A percentile compares a stretch with the other conserved stretches of the same genome.
phyloP scores from a whole-genome alignment of 1,140 invertebrate species.

The Holcopasites calliopsidis region DNA sequence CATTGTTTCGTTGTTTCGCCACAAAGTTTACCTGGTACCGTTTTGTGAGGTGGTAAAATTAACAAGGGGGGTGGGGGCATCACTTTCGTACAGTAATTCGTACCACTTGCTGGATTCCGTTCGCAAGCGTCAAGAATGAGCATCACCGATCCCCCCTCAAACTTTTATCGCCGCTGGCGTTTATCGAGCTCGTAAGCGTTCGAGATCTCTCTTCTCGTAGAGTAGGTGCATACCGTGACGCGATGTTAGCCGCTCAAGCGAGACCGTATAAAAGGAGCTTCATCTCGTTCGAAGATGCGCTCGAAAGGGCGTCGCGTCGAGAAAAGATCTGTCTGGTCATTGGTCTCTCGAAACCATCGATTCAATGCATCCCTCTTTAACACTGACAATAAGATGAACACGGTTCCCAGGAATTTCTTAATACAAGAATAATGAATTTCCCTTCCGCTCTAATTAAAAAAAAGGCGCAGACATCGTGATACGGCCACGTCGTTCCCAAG shows the following conservation, averaged over 20 bases:
- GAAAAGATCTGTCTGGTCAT: neutral
- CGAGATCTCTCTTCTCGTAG: neutral
- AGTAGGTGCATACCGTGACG: neutral
- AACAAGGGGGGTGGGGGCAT: neutral
- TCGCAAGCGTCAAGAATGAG: neutral
- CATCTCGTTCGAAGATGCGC: neutral
- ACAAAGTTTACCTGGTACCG: neutral
- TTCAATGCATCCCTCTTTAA: neutral
- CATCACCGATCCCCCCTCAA: neutral
- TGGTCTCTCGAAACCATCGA: neutral
- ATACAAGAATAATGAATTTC: too few relatives aligned
- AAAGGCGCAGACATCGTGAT: neutral
- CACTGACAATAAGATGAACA: too few relatives aligned
- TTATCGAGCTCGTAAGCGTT: neutral
- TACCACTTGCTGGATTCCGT: neutral
- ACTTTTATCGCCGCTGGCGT: neutral
- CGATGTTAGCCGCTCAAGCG: neutral
- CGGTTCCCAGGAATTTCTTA: too few relatives aligned
- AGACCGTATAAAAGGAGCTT: neutral
- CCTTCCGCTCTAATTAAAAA: too few relatives aligned
- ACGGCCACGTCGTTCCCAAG: neutral
- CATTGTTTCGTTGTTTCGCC: constrained; percentile 2
- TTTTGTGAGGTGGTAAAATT: neutral
- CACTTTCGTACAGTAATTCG: neutral
- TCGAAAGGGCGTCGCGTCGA: neutral